These are phyloP conservation scores for Trachymyrmex septentrionalis DNA, from an alignment of 1,140 invertebrate genomes.

Conservation along the genomic window DNA sequence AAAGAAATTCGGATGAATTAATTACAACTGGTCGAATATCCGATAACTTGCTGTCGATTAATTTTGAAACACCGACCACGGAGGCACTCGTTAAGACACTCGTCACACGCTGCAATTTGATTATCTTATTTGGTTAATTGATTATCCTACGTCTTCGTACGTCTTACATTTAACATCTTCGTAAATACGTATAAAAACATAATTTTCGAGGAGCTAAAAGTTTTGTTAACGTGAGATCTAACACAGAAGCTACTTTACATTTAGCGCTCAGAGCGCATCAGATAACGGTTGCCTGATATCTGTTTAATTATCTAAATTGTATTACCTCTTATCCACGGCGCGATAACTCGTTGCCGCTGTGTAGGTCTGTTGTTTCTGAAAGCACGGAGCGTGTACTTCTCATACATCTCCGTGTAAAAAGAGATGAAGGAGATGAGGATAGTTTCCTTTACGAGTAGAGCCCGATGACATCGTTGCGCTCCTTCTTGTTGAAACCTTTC, in stretches of 20 bases:
- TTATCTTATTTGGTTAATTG: constrained; percentile 21
- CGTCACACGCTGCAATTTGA: constrained; percentile 10
- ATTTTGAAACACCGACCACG: constrained; percentile 59
- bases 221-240: constrained; percentile 46
- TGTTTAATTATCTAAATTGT: constrained; percentile 82
- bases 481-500: constrained; percentile 18
- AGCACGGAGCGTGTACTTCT: constrained; percentile 45
- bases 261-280: constrained; percentile 53
- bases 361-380: constrained; percentile 55
- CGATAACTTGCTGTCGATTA: constrained; percentile 67
- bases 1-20: constrained; percentile 67
- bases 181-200: not conserved
- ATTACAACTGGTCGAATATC: constrained; percentile 66
- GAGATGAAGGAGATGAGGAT: constrained; percentile 20
- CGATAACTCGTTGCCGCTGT: constrained; percentile 59
- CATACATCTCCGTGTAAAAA: constrained; percentile 51
- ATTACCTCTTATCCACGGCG: constrained; percentile 71
- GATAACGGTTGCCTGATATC: constrained; percentile 75
- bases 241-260: constrained; percentile 69
- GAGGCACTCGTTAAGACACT: constrained; percentile 43
- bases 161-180: not conserved
- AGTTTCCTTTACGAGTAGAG: constrained; percentile 48
- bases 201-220: constrained; percentile 2
- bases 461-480: constrained; percentile 21
- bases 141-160: not conserved